phyloP scores from a whole-genome alignment of 2,888 invertebrate genomes.

The Eupeodes luniger region DNA sequence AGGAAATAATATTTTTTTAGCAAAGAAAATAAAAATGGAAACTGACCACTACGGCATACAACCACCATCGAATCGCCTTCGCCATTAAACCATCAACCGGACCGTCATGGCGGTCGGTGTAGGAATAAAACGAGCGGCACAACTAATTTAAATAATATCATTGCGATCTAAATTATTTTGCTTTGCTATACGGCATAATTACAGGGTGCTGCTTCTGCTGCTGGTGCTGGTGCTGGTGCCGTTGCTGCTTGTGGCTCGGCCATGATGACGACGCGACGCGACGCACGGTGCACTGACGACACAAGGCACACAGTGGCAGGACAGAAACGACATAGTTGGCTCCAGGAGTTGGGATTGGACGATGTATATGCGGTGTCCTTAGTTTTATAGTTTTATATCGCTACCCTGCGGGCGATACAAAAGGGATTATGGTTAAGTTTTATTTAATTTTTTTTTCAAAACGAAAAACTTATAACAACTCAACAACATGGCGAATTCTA shows the following conservation, averaged over 20 bases:
- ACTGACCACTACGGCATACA: slow-evolving; percentile 60
- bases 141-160: slow-evolving; percentile 76
- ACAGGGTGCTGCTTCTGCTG: slow-evolving; percentile 58
- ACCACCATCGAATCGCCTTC: slow-evolving; percentile 21
- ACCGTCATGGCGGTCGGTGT: slow-evolving; percentile 52
- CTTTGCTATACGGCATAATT: slow-evolving; percentile 74
- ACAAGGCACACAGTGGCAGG: slow-evolving; percentile 33
- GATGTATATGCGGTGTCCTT: slow-evolving; percentile 46
- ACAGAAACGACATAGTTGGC: slow-evolving; percentile 56
- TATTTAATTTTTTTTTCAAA: slow-evolving; percentile 46
- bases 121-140: slow-evolving; percentile 70
- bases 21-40: slow-evolving; percentile 53
- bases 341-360: slow-evolving; percentile 58
- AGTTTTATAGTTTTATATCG: slow-evolving; percentile 54
- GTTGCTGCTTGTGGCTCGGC: slow-evolving; percentile 55
- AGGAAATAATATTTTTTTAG: slow-evolving; percentile 49
- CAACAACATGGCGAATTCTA: slow-evolving; percentile 48
- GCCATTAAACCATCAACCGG: background rate
- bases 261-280: slow-evolving; percentile 50
- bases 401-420: slow-evolving; percentile 62
- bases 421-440: slow-evolving; percentile 65
- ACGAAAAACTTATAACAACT: background rate
- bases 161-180: slow-evolving; percentile 76
- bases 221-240: no score
- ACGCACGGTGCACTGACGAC: background rate